A percentile compares a stretch with the other conserved stretches of the same genome.
These are phyloP conservation scores for Choristoneura fumiferana DNA, from an alignment of 1,140 invertebrate genomes.

Conservation along the genomic window DNA sequence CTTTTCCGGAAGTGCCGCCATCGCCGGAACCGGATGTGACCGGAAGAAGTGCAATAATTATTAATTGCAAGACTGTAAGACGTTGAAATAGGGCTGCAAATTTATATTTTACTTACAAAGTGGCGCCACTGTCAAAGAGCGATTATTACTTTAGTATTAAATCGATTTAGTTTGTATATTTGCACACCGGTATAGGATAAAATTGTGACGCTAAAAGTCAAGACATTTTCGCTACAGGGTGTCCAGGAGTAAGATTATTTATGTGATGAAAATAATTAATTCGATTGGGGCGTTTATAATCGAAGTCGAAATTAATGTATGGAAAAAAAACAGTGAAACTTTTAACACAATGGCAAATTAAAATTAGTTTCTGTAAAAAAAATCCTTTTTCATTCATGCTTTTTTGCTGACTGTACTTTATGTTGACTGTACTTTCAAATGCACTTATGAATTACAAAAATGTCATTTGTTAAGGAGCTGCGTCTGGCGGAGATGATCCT, in stretches of 20 bases:
- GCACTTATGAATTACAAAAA: no score
- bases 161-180: neutral
- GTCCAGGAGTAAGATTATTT: slow-evolving; percentile 12
- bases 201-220: neutral
- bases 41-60: slow-evolving; percentile 27
- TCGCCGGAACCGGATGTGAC: slow-evolving; percentile 20
- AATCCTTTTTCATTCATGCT: no score
- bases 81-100: slow-evolving; percentile 8
- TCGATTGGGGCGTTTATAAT: neutral
- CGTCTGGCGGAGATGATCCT: no score
- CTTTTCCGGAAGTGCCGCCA: slow-evolving; percentile 18
- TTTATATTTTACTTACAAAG: neutral
- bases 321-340: no score
- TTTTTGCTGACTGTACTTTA: no score
- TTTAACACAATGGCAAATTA: no score
- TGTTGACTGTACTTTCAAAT: no score
- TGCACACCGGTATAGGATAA: neutral
- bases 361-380: no score
- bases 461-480: no score
- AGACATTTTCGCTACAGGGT: slow-evolving; percentile 21
- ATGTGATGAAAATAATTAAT: slow-evolving; percentile 14
- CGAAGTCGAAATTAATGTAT: no score
- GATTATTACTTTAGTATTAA: neutral
- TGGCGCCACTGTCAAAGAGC: neutral
- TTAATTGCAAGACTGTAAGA: slow-evolving; percentile 23